Conservation (phyloP, 2,113 vertebrate genomes). For the Chloebia gouldiae region DNA sequence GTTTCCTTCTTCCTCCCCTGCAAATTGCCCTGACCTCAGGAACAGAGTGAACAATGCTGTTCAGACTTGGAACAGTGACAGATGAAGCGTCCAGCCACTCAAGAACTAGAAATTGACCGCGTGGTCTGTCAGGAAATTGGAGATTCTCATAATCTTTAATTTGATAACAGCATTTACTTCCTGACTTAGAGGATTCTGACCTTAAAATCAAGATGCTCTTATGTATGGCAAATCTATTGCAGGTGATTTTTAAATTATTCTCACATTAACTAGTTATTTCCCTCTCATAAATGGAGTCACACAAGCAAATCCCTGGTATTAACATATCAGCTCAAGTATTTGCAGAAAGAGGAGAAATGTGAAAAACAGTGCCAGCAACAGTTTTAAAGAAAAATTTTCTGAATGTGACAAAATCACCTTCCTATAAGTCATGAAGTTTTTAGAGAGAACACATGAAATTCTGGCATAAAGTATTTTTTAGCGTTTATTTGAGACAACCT, state of each 20-base stretch:
- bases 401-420: neutral
- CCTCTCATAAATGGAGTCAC: neutral
- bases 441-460: neutral
- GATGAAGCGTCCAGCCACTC: neutral
- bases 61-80: slow-evolving; percentile 45
- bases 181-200: slow-evolving; percentile 26
- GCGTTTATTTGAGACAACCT: neutral
- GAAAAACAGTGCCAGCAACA: neutral
- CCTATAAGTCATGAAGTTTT: neutral
- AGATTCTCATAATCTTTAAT: slow-evolving; percentile 50
- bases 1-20: slow-evolving; percentile 47
- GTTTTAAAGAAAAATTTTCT: neutral
- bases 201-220: slow-evolving; percentile 52
- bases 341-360: neutral
- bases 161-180: slow-evolving; percentile 44
- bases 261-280: neutral
- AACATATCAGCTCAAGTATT: neutral
- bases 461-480: neutral
- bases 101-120: neutral
- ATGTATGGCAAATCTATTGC: slow-evolving; percentile 28
- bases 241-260: slow-evolving; percentile 36
- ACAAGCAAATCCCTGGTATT: neutral
- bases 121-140: slow-evolving; percentile 32
- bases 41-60: slow-evolving; percentile 53
- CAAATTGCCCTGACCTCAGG: slow-evolving; percentile 56